These are phyloP conservation scores for Lutraria lutraria DNA, from an alignment of 2,888 invertebrate species.

Conservation along the genomic window DNA sequence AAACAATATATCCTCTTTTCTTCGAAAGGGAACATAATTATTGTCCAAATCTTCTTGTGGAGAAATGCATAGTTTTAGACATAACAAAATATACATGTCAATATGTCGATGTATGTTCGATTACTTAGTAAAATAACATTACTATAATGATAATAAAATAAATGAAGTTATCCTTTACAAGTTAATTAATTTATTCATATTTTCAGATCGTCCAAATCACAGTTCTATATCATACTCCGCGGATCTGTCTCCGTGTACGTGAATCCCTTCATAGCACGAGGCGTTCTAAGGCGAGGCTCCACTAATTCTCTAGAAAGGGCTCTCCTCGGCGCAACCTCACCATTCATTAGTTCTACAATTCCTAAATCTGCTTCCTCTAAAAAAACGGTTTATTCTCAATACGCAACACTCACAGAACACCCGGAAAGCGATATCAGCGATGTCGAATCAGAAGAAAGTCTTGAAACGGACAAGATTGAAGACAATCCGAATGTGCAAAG, in stretches of 20 bases:
- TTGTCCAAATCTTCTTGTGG: too few species aligned
- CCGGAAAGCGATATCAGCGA: slow-evolving; percentile 39
- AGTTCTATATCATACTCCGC: slow-evolving; percentile 54
- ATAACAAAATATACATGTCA: too few species aligned
- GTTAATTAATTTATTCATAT: neutral
- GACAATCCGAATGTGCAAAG: slow-evolving; percentile 41
- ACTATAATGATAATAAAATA: too few species aligned
- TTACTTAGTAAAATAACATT: neutral
- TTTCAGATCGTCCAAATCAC: neutral
- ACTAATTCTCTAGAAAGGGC: slow-evolving; percentile 42
- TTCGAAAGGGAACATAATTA: too few species aligned
- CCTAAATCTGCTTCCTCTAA: slow-evolving; percentile 57
- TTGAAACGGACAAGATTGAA: neutral
- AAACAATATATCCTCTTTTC: too few species aligned
- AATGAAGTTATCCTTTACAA: neutral
- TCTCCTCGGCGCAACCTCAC: neutral
- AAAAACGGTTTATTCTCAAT: slow-evolving; percentile 39
- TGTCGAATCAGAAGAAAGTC: slow-evolving; percentile 30
- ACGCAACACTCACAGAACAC: slow-evolving; percentile 43
- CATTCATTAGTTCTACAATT: neutral
- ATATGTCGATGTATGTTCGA: neutral
- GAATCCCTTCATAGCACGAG: slow-evolving; percentile 55
- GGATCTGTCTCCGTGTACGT: slow-evolving; percentile 60
- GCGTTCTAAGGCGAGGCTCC: slow-evolving; percentile 30
- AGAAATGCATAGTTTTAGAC: too few species aligned